A percentile compares a stretch with the other conserved stretches of the same genome.
phyloP scores from a whole-genome alignment of 2,113 vertebrate species.

The Heptranchias perlo region DNA sequence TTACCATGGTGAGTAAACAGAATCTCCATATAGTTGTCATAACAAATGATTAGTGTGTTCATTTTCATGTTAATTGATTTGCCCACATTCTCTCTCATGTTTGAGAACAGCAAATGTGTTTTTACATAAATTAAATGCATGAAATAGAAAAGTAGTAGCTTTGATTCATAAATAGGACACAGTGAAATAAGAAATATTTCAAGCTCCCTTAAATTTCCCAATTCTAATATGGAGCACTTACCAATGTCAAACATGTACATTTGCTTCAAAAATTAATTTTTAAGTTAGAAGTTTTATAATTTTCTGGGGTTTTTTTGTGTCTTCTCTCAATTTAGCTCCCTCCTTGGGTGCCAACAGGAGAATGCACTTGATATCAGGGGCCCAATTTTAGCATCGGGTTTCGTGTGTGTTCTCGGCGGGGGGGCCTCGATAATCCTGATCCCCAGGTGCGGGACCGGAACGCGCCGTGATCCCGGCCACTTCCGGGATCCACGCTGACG shows the following conservation, averaged over 20 bases:
- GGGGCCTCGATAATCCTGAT: too few relatives aligned
- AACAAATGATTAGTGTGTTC: not conserved
- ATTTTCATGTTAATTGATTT: slow-evolving; percentile 1
- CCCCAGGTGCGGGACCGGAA: too few relatives aligned
- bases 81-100: not conserved
- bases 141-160: not conserved
- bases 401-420: too few relatives aligned
- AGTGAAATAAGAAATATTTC: not conserved
- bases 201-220: not conserved
- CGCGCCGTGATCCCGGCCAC: too few relatives aligned
- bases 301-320: not conserved
- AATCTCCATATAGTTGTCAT: not conserved
- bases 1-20: not conserved
- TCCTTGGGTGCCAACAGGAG: not conserved
- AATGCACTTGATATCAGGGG: not conserved
- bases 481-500: too few relatives aligned
- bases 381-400: too few relatives aligned
- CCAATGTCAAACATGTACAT: not conserved
- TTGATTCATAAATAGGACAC: not conserved
- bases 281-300: not conserved
- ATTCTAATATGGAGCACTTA: not conserved
- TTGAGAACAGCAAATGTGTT: not conserved
- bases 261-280: not conserved
- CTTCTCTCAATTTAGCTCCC: not conserved
- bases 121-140: not conserved